A percentile compares a stretch with the other conserved stretches of the same genome.
Evolutionary conservation across 2,113 vertebrate genomes (phyloP).

Genomic region (Meriones unguiculatus): DNA sequence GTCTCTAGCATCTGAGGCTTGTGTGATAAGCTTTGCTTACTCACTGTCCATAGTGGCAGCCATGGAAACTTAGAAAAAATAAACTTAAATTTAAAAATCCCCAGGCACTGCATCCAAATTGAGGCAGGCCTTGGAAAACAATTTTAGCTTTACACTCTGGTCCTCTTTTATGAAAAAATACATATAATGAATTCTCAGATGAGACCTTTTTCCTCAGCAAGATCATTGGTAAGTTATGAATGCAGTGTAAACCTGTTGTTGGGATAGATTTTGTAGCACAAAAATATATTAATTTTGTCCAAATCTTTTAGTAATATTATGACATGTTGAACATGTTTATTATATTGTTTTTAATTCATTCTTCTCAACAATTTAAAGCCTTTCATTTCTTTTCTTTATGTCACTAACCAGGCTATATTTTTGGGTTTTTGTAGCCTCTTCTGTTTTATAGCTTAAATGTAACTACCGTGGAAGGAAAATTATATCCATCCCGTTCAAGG

Average conservation of each 20-base stretch:
- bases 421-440: conserved; percentile 16
- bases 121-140: neutral
- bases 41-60: neutral
- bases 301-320: conserved; percentile 1
- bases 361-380: neutral
- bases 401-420: neutral
- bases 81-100: neutral
- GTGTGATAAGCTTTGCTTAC: neutral
- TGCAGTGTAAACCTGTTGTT: conserved; percentile 34
- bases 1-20: neutral
- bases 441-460: conserved; percentile 27
- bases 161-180: conserved; percentile 40
- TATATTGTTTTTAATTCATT: conserved; percentile 60
- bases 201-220: conserved; percentile 33
- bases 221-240: conserved; percentile 25
- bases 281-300: conserved; percentile 33
- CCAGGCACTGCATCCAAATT: conserved; percentile 50
- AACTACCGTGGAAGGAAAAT: conserved; percentile 22
- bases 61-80: neutral
- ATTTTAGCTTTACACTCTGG: conserved; percentile 49
- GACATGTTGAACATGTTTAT: neutral
- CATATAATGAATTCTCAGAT: conserved; percentile 33
- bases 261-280: conserved; percentile 10
- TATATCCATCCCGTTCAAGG: neutral
- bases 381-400: conserved; percentile 6